Conservation (phyloP, 2,797 vertebrate species). For the Diplodus puntazzo region DNA sequence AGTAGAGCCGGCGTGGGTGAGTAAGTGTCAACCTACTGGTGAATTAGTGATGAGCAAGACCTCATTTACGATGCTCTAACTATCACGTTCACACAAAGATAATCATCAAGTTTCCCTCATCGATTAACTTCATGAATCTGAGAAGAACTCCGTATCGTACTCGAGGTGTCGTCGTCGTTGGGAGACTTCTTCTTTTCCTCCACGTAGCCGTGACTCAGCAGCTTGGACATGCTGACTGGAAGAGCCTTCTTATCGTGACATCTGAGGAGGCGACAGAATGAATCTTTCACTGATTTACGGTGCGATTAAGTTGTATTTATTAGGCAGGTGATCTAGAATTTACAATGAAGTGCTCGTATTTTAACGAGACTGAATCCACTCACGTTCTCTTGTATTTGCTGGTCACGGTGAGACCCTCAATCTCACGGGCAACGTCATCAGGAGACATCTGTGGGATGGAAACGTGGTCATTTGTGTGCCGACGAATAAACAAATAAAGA, state of each 20-base stretch:
- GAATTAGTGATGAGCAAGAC: too few species aligned
- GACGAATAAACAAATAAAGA: not conserved
- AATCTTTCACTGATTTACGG: not conserved
- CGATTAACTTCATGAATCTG: not conserved
- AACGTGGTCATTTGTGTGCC: not conserved
- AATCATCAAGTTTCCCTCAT: too few species aligned
- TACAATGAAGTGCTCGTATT: not conserved
- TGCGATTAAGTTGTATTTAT: not conserved
- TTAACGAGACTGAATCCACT: constrained; percentile 26
- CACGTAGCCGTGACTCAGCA: constrained; percentile 87
- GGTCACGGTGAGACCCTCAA: constrained; percentile 77
- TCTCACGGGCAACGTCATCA: constrained; percentile 42
- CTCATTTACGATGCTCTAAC: too few species aligned
- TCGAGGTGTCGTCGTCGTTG: constrained; percentile 85
- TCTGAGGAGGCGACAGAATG: constrained; percentile 56
- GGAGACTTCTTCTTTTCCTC: constrained; percentile 82
- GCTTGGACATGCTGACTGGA: constrained; percentile 87
- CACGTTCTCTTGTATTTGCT: constrained; percentile 86
- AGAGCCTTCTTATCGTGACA: constrained; percentile 83
- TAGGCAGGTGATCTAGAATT: not conserved
- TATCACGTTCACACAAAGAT: not conserved
- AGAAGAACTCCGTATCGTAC: constrained; percentile 53
- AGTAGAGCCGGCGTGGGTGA: too few species aligned
- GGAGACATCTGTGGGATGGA: constrained; percentile 66
- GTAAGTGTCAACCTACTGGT: too few species aligned